phyloP scores from a whole-genome alignment of 2,113 vertebrate species.

The Atractosteus spatula region DNA sequence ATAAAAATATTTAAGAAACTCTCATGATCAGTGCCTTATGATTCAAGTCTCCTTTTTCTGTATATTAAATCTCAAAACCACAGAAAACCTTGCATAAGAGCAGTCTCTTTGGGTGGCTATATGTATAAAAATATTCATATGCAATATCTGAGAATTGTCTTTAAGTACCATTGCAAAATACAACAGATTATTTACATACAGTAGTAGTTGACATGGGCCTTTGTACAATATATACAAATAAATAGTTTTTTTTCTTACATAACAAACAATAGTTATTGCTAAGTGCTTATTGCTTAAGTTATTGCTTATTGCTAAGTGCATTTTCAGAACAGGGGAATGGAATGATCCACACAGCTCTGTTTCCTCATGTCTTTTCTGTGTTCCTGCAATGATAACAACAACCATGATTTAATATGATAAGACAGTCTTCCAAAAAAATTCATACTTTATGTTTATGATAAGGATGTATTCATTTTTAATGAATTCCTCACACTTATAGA shows the following conservation, averaged over 20 bases:
- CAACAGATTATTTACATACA: constrained; percentile 36
- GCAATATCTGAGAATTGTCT: not conserved
- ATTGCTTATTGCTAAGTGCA: constrained; percentile 48
- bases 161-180: constrained; percentile 26
- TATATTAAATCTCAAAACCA: not conserved
- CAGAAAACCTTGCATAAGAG: not conserved
- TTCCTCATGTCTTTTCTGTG: not conserved
- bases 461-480: not conserved
- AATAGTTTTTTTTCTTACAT: constrained; percentile 30
- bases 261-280: constrained; percentile 31
- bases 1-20: not conserved
- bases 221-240: constrained; percentile 33
- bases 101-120: constrained; percentile 4
- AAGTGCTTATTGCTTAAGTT: too few relatives aligned
- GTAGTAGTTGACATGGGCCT: constrained; percentile 10
- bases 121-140: not conserved
- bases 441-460: not conserved
- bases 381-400: constrained; percentile 8
- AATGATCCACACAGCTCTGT: not conserved
- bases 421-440: not conserved
- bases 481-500: not conserved
- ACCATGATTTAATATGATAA: not conserved
- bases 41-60: not conserved
- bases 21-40: constrained; percentile 3
- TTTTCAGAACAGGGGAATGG: constrained; percentile 14